Base-by-base conservation (phyloP, 2,888 invertebrate genomes). In the Scaptomyza parva region DNA sequence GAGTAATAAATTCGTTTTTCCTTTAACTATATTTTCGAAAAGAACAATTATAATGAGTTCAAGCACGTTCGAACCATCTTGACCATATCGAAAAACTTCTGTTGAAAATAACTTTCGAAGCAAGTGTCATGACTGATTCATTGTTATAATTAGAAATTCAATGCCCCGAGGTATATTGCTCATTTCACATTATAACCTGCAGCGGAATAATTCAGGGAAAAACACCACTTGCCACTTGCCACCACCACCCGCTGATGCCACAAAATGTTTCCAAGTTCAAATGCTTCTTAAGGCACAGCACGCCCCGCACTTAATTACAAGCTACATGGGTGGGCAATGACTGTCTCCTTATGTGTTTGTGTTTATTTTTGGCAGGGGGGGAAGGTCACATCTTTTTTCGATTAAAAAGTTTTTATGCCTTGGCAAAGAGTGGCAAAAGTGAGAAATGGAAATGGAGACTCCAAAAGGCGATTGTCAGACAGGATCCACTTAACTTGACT, bases 371-470 rank as follows among this genome's bases (percentile, higher is more conserved):
- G 1, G 24, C n/a, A 11, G 17, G 9, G 39, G 17, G 7, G 22
- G 59, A 40, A 50, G 68, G 70, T 76, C 70, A 67, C 83, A 87
- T 82, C 86, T 70, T 83, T 82, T 83, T 88, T 88, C 88, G 84
- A 83, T 83, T 83, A 83, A 83, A 83, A 83, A 88, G 64, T 87
- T 81, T 77, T 55, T 41, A 53, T 44, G 70, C 58, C 70, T 44
- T 52, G 41, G 54, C 61, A 53, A 41, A 35, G 28, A 53, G n/a
- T n/a, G 8, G 45, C 20, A 35, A 55, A 57, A 58, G 52, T 37
- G 43, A 58, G 70, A 62, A 74, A 51, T 24, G 76, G 28, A 9
- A 28, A 28, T n/a, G n/a, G 64, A 70, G 70, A 35, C 70, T 70
- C 50, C 48, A 73, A 53, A 53, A 52, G 65, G 79, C 70, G 79